Conservation (phyloP, 2,113 vertebrate species). For the Rhipidura dahli region DNA sequence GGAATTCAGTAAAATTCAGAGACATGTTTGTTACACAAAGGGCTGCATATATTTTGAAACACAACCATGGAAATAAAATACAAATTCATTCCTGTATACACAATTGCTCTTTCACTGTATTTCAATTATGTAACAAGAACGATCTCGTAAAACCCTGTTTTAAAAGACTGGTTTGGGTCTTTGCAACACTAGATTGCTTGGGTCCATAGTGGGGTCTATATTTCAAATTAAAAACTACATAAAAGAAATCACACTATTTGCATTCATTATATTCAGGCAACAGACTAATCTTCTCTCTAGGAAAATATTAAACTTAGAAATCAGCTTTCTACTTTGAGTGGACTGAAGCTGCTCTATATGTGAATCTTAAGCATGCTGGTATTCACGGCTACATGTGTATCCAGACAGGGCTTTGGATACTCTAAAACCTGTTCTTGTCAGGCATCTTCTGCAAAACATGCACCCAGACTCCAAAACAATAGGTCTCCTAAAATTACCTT, state of each 20-base stretch:
- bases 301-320: neutral
- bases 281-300: neutral
- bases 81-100: neutral
- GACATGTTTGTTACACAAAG: neutral
- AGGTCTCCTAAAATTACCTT: neutral
- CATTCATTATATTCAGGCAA: neutral
- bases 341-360: neutral
- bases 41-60: neutral
- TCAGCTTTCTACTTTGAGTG: neutral
- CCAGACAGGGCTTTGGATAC: neutral
- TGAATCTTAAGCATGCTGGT: neutral
- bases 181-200: neutral
- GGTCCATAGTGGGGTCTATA: neutral
- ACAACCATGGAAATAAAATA: slow-evolving; percentile 11
- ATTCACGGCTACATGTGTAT: neutral
- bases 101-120: neutral
- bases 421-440: neutral
- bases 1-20: neutral
- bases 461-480: neutral
- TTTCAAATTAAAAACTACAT: neutral
- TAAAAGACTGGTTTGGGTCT: neutral
- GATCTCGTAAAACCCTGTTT: neutral
- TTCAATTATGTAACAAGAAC: neutral
- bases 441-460: neutral
- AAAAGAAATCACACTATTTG: neutral